Evolutionary conservation across 2,888 invertebrate genomes (phyloP).

Genomic region (Chrysopilus asiliformis): DNA sequence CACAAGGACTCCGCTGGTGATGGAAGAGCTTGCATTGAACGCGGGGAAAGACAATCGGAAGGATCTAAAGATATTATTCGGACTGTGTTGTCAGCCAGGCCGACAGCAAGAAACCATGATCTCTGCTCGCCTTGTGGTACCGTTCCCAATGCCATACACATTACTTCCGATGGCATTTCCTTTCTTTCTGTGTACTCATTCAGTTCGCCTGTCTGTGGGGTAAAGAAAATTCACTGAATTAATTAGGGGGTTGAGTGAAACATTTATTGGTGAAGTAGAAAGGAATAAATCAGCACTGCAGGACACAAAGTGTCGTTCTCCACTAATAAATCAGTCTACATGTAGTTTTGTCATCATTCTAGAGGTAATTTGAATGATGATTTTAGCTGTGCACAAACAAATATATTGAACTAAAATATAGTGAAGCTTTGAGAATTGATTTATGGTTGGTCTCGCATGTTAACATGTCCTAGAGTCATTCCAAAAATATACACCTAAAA

Average conservation of each 20-base stretch:
- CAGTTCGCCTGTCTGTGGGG: conserved; percentile 80
- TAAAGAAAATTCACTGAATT: background rate
- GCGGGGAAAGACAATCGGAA: conserved; percentile 82
- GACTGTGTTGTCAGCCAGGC: conserved; percentile 91
- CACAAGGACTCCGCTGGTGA: conserved; percentile 93
- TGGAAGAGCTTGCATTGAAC: conserved; percentile 94
- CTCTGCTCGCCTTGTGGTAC: conserved; percentile 92
- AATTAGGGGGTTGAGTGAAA: background rate
- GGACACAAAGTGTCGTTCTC: conserved; percentile 35
- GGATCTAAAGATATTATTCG: conserved; percentile 96
- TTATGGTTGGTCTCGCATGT: too few relatives aligned
- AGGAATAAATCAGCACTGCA: conserved; percentile 33
- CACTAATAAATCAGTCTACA: conserved; percentile 30
- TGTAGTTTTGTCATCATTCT: conserved; percentile 32
- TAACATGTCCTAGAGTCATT: too few relatives aligned
- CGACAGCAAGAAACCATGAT: conserved; percentile 91
- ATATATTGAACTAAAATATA: too few relatives aligned
- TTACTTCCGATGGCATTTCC: conserved; percentile 91
- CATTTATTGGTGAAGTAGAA: conserved; percentile 5
- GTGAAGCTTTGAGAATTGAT: too few relatives aligned
- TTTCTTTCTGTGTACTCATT: conserved; percentile 98
- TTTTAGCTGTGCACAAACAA: too few relatives aligned
- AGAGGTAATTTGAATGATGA: too few relatives aligned
- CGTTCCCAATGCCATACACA: conserved; percentile 95
- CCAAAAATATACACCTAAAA: too few relatives aligned